Percentiles rank a stretch among this genome's conserved stretches.
Evolutionary conservation across 2,797 vertebrate genomes (phyloP).

Genomic region (Galago senegalensis): DNA sequence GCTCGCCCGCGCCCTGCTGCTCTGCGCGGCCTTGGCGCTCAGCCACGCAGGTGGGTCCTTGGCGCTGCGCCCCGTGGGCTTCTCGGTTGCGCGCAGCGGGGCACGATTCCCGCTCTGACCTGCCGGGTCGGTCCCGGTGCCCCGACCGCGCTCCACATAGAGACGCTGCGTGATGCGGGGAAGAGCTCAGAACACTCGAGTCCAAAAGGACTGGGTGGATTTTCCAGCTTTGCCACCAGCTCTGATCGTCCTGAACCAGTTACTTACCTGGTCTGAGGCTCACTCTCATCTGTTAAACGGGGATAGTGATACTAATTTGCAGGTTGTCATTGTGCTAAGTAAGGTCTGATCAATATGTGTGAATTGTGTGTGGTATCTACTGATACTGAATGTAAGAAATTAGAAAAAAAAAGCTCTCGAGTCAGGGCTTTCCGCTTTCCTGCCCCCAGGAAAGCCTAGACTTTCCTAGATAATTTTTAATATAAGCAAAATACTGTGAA

Average conservation of each 20-base stretch:
- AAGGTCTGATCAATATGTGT: background rate
- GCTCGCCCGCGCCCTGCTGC: conserved; percentile 69
- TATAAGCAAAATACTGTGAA: background rate
- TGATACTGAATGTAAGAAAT: background rate
- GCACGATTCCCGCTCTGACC: rapidly evolving
- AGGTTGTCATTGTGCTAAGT: background rate
- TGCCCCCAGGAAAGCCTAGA: background rate
- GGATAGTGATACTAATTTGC: background rate
- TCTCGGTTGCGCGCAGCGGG: background rate
- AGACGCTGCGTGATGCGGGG: background rate
- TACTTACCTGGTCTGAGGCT: background rate
- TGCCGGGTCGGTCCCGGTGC: rapidly evolving
- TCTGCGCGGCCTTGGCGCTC: conserved; percentile 66
- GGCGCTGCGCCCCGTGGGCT: background rate
- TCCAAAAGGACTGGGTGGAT: background rate
- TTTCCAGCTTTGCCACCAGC: background rate
- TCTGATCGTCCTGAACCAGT: background rate
- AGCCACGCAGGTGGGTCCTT: conserved; percentile 82
- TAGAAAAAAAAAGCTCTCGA: background rate
- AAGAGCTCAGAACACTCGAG: background rate
- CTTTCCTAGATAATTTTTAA: background rate
- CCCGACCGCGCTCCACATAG: background rate
- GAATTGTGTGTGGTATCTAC: background rate
- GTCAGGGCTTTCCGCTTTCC: background rate
- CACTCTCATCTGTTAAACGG: background rate